These are phyloP conservation scores for Thecophora atra DNA, from an alignment of 2,888 invertebrate genomes.

Conservation along the genomic window DNA sequence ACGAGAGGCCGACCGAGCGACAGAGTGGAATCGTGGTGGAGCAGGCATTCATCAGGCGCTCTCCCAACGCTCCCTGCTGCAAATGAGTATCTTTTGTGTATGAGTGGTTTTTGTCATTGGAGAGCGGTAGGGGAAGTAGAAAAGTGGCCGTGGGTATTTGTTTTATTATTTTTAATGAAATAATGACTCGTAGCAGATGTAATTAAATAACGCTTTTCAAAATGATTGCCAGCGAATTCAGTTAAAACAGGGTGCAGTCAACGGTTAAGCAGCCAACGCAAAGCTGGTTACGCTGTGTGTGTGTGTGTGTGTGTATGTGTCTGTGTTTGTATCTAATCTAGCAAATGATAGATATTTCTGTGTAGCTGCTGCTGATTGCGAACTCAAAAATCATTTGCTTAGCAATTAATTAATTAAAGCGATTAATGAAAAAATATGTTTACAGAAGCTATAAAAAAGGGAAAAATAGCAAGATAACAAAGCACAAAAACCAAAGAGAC, in stretches of 20 bases:
- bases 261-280: not conserved
- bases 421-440: not conserved
- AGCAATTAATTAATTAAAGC: not conserved
- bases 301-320: not conserved
- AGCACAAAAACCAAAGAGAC: too few relatives aligned
- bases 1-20: not conserved
- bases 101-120: not conserved
- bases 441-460: not conserved
- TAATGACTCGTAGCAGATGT: not conserved
- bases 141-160: too few relatives aligned
- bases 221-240: slow-evolving; percentile 1
- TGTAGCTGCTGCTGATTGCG: not conserved
- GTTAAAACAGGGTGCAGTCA: not conserved
- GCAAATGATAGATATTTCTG: not conserved
- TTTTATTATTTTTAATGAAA: not conserved
- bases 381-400: not conserved
- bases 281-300: too few relatives aligned
- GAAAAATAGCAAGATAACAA: not conserved
- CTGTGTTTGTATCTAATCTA: not conserved
- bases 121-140: not conserved
- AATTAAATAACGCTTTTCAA: not conserved
- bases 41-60: too few relatives aligned
- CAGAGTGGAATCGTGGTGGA: not conserved
- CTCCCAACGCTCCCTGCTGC: too few relatives aligned
- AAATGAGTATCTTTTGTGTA: too few relatives aligned